These are phyloP conservation scores for Drosophila mojavensis DNA, from an alignment of 1,140 invertebrate genomes.

Conservation along the genomic window DNA sequence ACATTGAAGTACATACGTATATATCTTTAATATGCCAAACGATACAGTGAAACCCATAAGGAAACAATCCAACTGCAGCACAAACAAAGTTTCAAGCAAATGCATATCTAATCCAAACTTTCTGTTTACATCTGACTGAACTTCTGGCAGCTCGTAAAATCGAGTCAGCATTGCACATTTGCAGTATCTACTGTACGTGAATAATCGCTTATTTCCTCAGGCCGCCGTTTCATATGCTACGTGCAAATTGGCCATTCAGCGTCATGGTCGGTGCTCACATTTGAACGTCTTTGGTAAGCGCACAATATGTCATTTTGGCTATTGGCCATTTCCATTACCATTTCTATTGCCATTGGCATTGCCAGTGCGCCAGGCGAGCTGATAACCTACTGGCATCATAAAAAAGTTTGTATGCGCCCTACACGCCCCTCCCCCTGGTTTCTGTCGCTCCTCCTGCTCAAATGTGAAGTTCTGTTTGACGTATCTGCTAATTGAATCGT, in stretches of 20 bases:
- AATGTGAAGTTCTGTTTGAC: constrained; percentile 20
- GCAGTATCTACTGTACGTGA: constrained; percentile 8
- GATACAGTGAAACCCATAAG: neutral
- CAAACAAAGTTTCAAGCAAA: neutral
- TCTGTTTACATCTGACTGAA: neutral
- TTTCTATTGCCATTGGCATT: constrained; percentile 16
- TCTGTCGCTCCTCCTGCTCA: neutral
- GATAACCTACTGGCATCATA: constrained; percentile 42
- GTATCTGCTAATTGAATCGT: constrained; percentile 63
- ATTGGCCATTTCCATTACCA: constrained; percentile 44
- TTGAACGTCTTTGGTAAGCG: constrained; percentile 24
- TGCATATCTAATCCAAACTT: neutral
- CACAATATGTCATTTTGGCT: constrained; percentile 51
- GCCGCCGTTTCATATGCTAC: constrained; percentile 17
- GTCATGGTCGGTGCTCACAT: neutral
- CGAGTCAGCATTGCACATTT: constrained; percentile 1
- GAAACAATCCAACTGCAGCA: neutral
- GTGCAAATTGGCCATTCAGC: constrained; percentile 36
- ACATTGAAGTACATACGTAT: neutral
- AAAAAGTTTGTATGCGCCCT: constrained; percentile 50
- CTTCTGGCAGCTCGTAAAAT: constrained; percentile 5
- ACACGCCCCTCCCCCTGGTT: neutral
- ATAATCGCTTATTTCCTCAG: constrained; percentile 27
- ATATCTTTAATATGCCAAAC: neutral
- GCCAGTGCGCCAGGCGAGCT: constrained; percentile 1